These are phyloP conservation scores for Epistrophella euchroma DNA, from an alignment of 2,888 invertebrate genomes.

Conservation along the genomic window DNA sequence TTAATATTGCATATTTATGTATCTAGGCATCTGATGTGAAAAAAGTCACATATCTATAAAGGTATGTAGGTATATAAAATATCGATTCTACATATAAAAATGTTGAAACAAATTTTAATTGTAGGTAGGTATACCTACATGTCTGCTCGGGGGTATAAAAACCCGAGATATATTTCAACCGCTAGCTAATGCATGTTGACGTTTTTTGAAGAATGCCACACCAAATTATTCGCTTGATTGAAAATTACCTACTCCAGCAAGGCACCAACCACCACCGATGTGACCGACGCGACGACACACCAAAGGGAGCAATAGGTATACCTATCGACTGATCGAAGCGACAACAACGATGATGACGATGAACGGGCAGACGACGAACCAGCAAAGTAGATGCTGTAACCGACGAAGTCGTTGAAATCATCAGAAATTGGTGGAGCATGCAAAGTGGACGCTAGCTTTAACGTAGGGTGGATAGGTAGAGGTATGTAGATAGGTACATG, in stretches of 20 bases:
- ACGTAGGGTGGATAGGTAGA: neutral
- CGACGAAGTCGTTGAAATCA: slow-evolving; percentile 42
- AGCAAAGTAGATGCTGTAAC: slow-evolving; percentile 60
- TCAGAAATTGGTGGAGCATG: slow-evolving; percentile 29
- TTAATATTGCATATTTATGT: too few relatives aligned
- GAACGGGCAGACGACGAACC: slow-evolving; percentile 29
- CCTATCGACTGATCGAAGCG: neutral
- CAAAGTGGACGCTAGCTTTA: slow-evolving; percentile 13
- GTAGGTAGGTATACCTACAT: neutral
- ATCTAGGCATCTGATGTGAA: too few relatives aligned
- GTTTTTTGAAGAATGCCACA: slow-evolving; percentile 80
- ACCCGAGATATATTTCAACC: slow-evolving; percentile 74
- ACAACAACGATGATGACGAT: slow-evolving; percentile 3
- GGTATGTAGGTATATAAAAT: too few relatives aligned
- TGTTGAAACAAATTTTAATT: slow-evolving; percentile 43
- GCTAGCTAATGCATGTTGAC: slow-evolving; percentile 80
- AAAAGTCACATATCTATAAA: too few relatives aligned
- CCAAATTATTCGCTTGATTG: slow-evolving; percentile 80
- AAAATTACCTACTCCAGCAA: slow-evolving; percentile 73
- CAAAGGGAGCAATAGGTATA: neutral
- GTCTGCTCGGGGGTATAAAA: slow-evolving; percentile 36
- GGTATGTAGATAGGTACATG: neutral
- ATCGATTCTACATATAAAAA: neutral
- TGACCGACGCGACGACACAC: neutral
- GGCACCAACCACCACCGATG: slow-evolving; percentile 15